Percentiles rank a stretch among this genome's conserved stretches.
phyloP scores from a whole-genome alignment of 2,113 vertebrate species.

The Sphyrna mokarran region DNA sequence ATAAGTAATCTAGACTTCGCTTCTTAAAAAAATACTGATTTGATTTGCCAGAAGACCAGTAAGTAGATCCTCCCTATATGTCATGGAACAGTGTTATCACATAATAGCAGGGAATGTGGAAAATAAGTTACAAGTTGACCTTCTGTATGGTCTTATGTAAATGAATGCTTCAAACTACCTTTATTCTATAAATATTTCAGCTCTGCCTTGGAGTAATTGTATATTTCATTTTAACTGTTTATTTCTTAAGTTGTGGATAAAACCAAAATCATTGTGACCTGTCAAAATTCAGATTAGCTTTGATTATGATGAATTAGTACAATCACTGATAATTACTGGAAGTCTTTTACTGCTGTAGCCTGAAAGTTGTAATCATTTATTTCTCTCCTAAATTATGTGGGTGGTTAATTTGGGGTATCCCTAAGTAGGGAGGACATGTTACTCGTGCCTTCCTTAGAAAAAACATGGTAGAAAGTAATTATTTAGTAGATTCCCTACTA shows the following conservation, averaged over 20 bases:
- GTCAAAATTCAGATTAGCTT: neutral
- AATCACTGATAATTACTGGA: neutral
- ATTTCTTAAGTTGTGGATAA: neutral
- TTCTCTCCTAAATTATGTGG: neutral
- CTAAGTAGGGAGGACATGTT: neutral
- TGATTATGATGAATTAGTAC: neutral
- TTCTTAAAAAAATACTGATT: neutral
- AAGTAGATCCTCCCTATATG: neutral
- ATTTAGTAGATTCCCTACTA: neutral
- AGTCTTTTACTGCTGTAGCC: neutral
- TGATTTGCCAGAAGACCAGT: neutral
- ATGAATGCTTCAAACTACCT: neutral
- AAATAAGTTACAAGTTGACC: neutral
- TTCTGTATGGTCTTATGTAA: neutral
- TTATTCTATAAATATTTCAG: neutral
- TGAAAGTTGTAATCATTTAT: neutral
- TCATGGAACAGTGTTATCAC: neutral
- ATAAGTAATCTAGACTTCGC: neutral
- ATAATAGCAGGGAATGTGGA: neutral
- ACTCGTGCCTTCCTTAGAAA: neutral
- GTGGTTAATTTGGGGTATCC: slow-evolving; percentile 3
- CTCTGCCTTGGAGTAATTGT: neutral
- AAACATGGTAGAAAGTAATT: neutral
- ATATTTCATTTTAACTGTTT: neutral
- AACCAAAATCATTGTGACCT: neutral